phyloP scores from a whole-genome alignment of 2,797 vertebrate species.

The Thalassophryne amazonica region DNA sequence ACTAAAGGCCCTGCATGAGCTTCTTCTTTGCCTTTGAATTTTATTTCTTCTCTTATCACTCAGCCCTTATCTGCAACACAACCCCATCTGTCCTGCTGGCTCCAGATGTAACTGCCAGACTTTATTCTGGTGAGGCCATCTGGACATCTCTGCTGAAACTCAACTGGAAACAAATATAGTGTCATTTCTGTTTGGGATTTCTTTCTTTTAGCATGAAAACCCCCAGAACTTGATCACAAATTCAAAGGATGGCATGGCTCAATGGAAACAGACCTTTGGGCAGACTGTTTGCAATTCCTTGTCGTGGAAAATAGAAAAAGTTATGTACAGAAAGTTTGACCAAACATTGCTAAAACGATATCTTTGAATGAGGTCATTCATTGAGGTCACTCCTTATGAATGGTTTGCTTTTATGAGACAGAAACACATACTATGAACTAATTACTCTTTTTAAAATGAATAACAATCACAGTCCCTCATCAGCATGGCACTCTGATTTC shows the following conservation, averaged over 20 bases:
- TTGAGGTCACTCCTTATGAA: slow-evolving; percentile 28
- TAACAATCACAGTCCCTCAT: too few relatives aligned
- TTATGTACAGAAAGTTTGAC: slow-evolving; percentile 31
- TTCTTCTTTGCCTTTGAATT: slow-evolving; percentile 37
- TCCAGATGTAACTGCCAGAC: slow-evolving; percentile 73
- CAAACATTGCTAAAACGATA: slow-evolving; percentile 18
- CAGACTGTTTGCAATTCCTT: slow-evolving; percentile 23
- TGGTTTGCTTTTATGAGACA: not conserved
- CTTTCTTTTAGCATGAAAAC: slow-evolving; percentile 44
- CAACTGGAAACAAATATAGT: slow-evolving; percentile 62
- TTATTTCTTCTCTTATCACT: slow-evolving; percentile 26
- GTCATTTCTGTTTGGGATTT: slow-evolving; percentile 56
- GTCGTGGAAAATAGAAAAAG: slow-evolving; percentile 33
- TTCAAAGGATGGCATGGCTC: slow-evolving; percentile 61
- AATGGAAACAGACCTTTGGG: slow-evolving; percentile 45
- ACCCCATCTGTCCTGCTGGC: slow-evolving; percentile 77
- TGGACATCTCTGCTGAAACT: slow-evolving; percentile 61
- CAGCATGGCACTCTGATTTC: too few relatives aligned
- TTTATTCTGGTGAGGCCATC: slow-evolving; percentile 70
- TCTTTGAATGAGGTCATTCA: slow-evolving; percentile 53
- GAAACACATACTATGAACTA: not conserved
- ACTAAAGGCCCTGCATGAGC: slow-evolving; percentile 25
- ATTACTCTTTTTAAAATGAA: too few relatives aligned
- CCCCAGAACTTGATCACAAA: slow-evolving; percentile 47
- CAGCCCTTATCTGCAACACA: slow-evolving; percentile 54